Conservation (phyloP, 2,113 vertebrate species). For the Peromyscus californicus region DNA sequence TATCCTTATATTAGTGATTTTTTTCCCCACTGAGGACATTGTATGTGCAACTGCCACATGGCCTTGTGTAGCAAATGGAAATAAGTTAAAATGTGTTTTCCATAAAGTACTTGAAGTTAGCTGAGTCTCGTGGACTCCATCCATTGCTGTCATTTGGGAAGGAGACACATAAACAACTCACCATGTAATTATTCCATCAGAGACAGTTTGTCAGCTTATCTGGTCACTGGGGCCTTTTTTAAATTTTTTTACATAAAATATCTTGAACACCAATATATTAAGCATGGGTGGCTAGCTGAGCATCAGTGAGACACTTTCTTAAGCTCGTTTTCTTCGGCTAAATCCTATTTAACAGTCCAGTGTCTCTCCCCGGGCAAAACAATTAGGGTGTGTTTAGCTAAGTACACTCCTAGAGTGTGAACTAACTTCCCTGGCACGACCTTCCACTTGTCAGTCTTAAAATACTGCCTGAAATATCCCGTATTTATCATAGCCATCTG, state of each 20-base stretch:
- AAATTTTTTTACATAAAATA: slow-evolving; percentile 20
- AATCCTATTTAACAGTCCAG: slow-evolving; percentile 68
- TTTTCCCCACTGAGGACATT: slow-evolving; percentile 50
- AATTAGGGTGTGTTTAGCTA: slow-evolving; percentile 57
- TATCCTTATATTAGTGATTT: not conserved
- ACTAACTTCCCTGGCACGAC: slow-evolving; percentile 5
- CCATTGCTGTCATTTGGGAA: slow-evolving; percentile 22
- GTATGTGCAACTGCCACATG: not conserved
- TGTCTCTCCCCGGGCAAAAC: slow-evolving; percentile 64
- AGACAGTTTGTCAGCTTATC: slow-evolving; percentile 52
- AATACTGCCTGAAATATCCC: slow-evolving; percentile 46
- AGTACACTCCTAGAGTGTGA: slow-evolving; percentile 58
- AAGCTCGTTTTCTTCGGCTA: slow-evolving; percentile 13
- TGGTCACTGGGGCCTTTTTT: slow-evolving; percentile 57
- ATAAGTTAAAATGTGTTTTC: slow-evolving; percentile 47
- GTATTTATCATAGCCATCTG: slow-evolving; percentile 26
- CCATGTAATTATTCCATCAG: slow-evolving; percentile 35
- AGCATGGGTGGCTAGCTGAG: slow-evolving; percentile 60
- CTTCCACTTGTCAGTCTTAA: slow-evolving; percentile 48
- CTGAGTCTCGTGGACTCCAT: slow-evolving; percentile 31
- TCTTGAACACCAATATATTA: slow-evolving; percentile 62
- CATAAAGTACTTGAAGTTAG: slow-evolving; percentile 46
- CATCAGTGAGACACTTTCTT: slow-evolving; percentile 70
- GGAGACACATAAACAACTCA: slow-evolving; percentile 3
- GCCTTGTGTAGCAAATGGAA: slow-evolving; percentile 27